Evolutionary conservation across 2,888 invertebrate species (phyloP), one percentile per base, ranked within the genome.

Genomic region (Candidula unifasciata): DNA sequence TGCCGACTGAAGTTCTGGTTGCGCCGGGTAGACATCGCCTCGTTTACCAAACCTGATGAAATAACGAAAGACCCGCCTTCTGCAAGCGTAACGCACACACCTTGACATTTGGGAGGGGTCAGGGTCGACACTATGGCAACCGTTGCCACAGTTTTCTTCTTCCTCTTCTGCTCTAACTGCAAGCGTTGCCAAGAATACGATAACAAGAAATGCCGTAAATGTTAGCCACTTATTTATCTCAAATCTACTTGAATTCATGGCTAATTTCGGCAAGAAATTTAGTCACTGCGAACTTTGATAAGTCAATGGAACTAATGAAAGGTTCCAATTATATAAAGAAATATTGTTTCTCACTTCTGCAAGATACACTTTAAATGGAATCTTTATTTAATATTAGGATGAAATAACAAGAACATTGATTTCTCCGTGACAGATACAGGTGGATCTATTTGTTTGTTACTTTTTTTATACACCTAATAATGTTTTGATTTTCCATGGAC

Each of bases 11-110:
- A 27, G 73, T n/a, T 74, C 5, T 27, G 3, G 73, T 44, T 44
- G 27, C 10, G 10, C 27, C 3, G 6, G 3, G 37, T 24, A 24
- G 5, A 24, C 71, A 16, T 27, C 73, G 52, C n/a, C n/a, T 2
- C 82, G 54, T 57, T 82, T 82, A 33, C 82, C 82, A 27, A 82
- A 82, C 5, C 82, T 52, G 10, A 82, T 73, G 60, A 60, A 82
- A 64, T 82, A 73, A 2, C 60, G 37, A 54, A 82, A 82, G 60
- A 82, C 82, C 18, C 82, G 82, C 60, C 74, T 68, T n/a, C 82
- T 21, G 54, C 82, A 82, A 24, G 73, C 71, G 64, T 82, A 82
- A 3, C 60, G 44, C n/a, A 74, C 74, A 37, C 82, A 82, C 3
- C 82, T 16, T 27, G 73, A 54, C 57, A 82, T 35, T n/a, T 57